Evolutionary conservation across 2,113 vertebrate genomes (phyloP), one percentile per base, ranked within the genome.

Genomic region (Cyprinodon variegatus): DNA sequence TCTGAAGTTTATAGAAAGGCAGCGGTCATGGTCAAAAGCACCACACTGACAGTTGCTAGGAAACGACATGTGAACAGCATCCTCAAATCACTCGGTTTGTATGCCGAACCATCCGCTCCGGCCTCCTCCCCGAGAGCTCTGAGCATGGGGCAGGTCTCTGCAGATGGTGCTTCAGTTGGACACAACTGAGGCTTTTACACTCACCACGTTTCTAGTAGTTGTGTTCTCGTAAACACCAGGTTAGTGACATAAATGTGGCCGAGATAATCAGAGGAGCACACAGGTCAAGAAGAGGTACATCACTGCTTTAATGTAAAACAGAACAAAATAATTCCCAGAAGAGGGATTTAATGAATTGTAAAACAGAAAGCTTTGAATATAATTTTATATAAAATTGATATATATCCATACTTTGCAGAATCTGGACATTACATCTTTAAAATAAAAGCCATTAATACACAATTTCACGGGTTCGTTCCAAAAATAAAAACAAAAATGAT

Each of bases 11-110:
- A 60, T 62, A 71, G 64, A 66, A 71, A 48, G 68, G 46, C 50
- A 50, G 43, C 36, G 50, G 62, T 61, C 76, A 71, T 61, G 62
- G 68, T 77, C 62, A 71, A 78, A 78, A 45, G 50, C 65, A 36
- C 40, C 68, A 61, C 57, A 71, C 64, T 71, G 68, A 11, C 68
- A 46, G 76, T 78, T 78, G 76, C 76, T 78, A 71, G 76, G 76
- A 71, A 71, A 78, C 76, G 37, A 66, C 76, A 78, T 71, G 68
- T 66, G 76, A 60, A 71, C 41, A 48, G 62, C 57, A 46, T 70
- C 43, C 76, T 40, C 41, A 78, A 78, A 78, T 78, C 76, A 78
- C 50, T 71, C 29, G 13, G 68, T 77, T 77, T 77, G 68, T 77
- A 71, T 77, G 68, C 61, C 48, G 22, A 61, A 57, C 48, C 61